Conservation (phyloP, 1,140 invertebrate genomes). For the Psilanteris sp. region DNA sequence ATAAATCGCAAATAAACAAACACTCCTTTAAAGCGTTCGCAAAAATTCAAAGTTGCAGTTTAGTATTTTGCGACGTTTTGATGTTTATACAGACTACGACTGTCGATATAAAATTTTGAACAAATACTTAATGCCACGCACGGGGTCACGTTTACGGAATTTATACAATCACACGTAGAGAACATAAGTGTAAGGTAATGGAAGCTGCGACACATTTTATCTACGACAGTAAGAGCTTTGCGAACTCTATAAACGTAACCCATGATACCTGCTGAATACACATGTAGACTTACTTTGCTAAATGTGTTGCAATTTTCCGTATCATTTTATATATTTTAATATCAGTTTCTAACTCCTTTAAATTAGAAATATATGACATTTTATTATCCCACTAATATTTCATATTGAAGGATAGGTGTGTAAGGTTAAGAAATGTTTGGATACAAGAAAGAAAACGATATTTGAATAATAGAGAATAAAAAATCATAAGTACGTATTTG, state of each 20-base stretch:
- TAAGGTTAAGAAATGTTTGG: too few relatives aligned
- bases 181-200: constrained; percentile 22
- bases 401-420: too few relatives aligned
- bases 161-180: constrained; percentile 9
- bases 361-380: too few relatives aligned
- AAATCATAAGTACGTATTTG: too few relatives aligned
- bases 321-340: background rate
- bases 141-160: constrained; percentile 6
- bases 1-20: too few relatives aligned
- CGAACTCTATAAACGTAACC: constrained; percentile 27
- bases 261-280: constrained; percentile 18
- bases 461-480: too few relatives aligned
- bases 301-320: constrained; percentile 10
- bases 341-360: background rate
- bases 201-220: constrained; percentile 25
- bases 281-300: constrained; percentile 25
- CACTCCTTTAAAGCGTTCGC: too few relatives aligned
- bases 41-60: too few relatives aligned
- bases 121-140: background rate
- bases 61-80: too few relatives aligned
- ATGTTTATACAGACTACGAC: too few relatives aligned
- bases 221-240: constrained; percentile 10
- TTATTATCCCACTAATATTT: too few relatives aligned
- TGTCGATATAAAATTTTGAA: constrained; percentile 9
- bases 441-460: too few relatives aligned